Percentiles rank a stretch among this genome's conserved stretches.
These are phyloP conservation scores for Hyperopisus bebe DNA, from an alignment of 2,113 vertebrate genomes.

Conservation along the genomic window DNA sequence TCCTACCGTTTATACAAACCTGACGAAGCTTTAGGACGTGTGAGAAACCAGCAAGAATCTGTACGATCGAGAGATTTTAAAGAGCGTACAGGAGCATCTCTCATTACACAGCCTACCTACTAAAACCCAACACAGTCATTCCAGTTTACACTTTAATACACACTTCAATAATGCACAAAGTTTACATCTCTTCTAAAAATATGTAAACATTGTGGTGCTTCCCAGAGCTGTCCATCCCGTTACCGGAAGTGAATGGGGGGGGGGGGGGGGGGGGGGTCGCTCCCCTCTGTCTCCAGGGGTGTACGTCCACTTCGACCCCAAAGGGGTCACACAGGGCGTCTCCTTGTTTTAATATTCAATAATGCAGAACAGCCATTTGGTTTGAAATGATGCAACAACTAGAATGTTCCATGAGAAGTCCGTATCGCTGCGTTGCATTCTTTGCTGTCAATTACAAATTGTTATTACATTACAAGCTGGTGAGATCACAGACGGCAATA, in stretches of 20 bases:
- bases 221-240: not conserved
- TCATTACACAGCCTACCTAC: too few species aligned
- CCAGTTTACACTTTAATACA: constrained; percentile 27
- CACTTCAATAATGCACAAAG: constrained; percentile 58
- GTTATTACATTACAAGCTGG: constrained; percentile 16
- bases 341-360: constrained; percentile 34
- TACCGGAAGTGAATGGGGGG: not conserved
- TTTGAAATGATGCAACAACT: constrained; percentile 20
- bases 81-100: not conserved
- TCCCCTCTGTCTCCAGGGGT: constrained; percentile 11
- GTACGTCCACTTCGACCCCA: constrained; percentile 22
- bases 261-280: not conserved
- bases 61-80: not conserved
- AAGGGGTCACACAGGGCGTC: constrained; percentile 19
- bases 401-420: constrained; percentile 17
- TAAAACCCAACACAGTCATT: not conserved
- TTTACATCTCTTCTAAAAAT: constrained; percentile 43
- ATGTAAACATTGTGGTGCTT: constrained; percentile 59
- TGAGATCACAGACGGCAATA: constrained; percentile 25
- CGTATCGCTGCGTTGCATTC: constrained; percentile 1
- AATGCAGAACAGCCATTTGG: not conserved
- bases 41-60: not conserved
- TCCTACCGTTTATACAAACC: not conserved
- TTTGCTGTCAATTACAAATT: constrained; percentile 10
- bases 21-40: not conserved